Percentiles rank a stretch among this genome's conserved stretches.
These are phyloP conservation scores for Lasioglossum marginatum DNA, from an alignment of 2,888 invertebrate genomes.

Conservation along the genomic window DNA sequence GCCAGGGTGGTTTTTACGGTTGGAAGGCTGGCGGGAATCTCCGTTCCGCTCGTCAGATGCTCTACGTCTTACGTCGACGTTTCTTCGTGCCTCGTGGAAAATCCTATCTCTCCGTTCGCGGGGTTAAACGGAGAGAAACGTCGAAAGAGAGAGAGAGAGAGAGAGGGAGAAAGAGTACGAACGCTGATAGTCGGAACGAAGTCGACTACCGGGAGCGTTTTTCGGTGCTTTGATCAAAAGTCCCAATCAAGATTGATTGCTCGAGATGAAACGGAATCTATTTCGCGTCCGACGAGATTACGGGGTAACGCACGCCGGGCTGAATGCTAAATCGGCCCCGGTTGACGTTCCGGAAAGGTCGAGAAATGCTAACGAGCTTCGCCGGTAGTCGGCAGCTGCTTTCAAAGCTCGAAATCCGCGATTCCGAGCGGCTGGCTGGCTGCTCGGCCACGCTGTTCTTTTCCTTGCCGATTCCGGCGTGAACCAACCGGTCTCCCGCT, in stretches of 20 bases:
- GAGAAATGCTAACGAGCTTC: slow-evolving; percentile 73
- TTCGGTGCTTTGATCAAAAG: slow-evolving; percentile 70
- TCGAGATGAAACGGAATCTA: slow-evolving; percentile 78
- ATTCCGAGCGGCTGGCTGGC: not conserved
- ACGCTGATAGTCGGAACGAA: not conserved
- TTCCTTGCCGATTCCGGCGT: slow-evolving; percentile 12
- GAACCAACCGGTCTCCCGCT: slow-evolving; percentile 29
- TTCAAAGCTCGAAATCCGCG: slow-evolving; percentile 50
- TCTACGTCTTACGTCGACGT: slow-evolving; percentile 40
- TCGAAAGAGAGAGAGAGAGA: not conserved
- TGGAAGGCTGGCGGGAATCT: not conserved
- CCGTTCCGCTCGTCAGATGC: slow-evolving; percentile 39
- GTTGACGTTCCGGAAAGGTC: slow-evolving; percentile 67
- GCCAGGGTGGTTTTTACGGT: slow-evolving; percentile 32
- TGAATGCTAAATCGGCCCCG: slow-evolving; percentile 60
- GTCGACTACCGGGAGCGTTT: slow-evolving; percentile 13
- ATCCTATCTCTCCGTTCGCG: slow-evolving; percentile 46
- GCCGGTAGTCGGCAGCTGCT: slow-evolving; percentile 21
- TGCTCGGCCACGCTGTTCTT: slow-evolving; percentile 31
- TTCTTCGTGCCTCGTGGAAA: slow-evolving; percentile 31
- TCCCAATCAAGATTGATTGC: slow-evolving; percentile 81
- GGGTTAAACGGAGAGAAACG: not conserved
- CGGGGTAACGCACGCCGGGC: slow-evolving; percentile 48
- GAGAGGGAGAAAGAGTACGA: not conserved
- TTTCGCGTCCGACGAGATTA: slow-evolving; percentile 67